phyloP scores from a whole-genome alignment of 2,797 vertebrate genomes.

The Loriculus beryllinus region DNA sequence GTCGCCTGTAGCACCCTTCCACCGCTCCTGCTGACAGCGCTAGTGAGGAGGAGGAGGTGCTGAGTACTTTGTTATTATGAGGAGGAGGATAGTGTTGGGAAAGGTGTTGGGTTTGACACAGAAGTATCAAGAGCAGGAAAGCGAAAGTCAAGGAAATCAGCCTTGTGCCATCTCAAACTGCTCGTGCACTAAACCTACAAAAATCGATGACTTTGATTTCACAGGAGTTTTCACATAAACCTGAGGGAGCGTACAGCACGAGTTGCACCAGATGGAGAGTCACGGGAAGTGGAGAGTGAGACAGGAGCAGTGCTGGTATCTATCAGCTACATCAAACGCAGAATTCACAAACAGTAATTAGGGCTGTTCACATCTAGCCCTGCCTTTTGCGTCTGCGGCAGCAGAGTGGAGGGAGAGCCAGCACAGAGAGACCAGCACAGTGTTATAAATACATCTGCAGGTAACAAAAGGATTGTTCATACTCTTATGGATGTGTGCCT shows the following conservation, averaged over 20 bases:
- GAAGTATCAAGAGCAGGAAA: conserved; percentile 55
- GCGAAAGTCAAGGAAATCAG: conserved; percentile 66
- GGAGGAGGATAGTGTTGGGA: conserved; percentile 63
- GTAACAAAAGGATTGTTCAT: background rate
- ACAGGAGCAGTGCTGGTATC: background rate
- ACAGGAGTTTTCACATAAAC: conserved; percentile 51
- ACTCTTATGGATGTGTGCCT: background rate
- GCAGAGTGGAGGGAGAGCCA: background rate
- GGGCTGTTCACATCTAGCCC: background rate
- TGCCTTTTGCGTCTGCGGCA: background rate
- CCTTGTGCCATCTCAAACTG: conserved; percentile 52
- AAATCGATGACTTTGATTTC: conserved; percentile 61
- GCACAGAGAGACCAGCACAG: background rate
- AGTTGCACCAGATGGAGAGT: conserved; percentile 64
- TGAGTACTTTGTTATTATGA: conserved; percentile 69
- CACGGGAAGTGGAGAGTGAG: conserved; percentile 15
- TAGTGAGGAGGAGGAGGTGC: conserved; percentile 68
- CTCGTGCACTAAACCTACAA: conserved; percentile 57
- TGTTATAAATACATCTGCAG: background rate
- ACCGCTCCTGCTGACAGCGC: conserved; percentile 60
- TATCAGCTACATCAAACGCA: background rate
- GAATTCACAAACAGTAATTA: conserved; percentile 28
- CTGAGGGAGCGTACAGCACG: conserved; percentile 23
- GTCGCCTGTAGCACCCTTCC: conserved; percentile 55
- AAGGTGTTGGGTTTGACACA: conserved; percentile 71